phyloP scores from a whole-genome alignment of 2,113 vertebrate genomes.

The Crotalus tigris region DNA sequence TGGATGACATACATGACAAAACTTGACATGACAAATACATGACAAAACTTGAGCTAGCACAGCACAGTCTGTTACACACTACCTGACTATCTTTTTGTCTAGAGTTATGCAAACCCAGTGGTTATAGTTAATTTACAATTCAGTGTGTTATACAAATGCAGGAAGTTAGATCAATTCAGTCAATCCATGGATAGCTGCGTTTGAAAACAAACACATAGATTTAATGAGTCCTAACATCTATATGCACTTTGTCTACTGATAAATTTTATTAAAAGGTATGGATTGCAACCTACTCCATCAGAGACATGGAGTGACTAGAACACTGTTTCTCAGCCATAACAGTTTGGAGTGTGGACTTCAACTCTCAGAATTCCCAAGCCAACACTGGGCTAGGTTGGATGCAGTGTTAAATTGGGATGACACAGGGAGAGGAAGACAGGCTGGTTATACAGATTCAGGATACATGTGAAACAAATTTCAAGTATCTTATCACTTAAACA shows the following conservation, averaged over 20 bases:
- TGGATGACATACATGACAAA: background rate
- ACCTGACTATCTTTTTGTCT: background rate
- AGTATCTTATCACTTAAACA: background rate
- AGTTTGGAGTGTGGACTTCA: background rate
- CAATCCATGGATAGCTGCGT: background rate
- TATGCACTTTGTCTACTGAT: background rate
- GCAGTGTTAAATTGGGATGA: background rate
- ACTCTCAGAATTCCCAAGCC: too few relatives aligned
- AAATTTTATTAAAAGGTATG: background rate
- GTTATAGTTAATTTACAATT: background rate
- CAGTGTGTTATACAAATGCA: background rate
- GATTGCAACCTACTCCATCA: background rate
- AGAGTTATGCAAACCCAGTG: background rate
- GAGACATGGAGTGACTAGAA: background rate
- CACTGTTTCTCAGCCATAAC: background rate
- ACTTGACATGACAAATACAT: background rate
- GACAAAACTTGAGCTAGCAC: background rate
- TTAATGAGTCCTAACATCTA: background rate
- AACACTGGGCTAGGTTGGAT: background rate
- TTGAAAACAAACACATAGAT: background rate
- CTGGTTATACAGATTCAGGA: background rate
- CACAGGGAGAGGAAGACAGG: background rate
- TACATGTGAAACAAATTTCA: background rate
- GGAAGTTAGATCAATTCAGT: background rate
- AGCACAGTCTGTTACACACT: background rate